Base-by-base conservation (phyloP, 1,140 invertebrate genomes). In the Sycobia sp. region DNA sequence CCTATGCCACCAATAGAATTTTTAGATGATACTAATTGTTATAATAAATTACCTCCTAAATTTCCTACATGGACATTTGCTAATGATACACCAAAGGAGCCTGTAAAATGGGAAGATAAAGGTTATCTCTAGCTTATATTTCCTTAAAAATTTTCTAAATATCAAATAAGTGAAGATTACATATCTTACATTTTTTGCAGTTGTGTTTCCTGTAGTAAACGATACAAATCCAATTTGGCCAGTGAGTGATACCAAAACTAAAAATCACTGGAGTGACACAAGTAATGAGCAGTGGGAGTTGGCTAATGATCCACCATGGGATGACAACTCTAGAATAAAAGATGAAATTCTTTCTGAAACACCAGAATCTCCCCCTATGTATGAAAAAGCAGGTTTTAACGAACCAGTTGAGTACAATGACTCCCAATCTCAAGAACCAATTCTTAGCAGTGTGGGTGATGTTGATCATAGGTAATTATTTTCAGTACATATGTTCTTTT, bases 281-380 rank as follows among this genome's bases (percentile, higher is more conserved):
- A 74, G 70, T 47, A 72, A 73, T 25, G 77, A 78, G 16, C 76
- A 73, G 10, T 81, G 79, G 80, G 73, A 79, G 27, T 54, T 74
- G 9, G 66, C 61, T 23, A 73, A 71, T 25, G 77, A 82, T 9
- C n/a, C 71, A 11, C 63, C 49, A 16, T 81, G 80, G 79, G 59
- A 72, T 0, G 67, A 66, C n/a, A 60, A 57, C 22, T 67, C 71
- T 16, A 69, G 71, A 36, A 67, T 64, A 13, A 80, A 81, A 59
- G 72, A 46, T 43, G 70, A 72, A 32, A 68, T 74, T 22, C 50
- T 77, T 0, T 71, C 73, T 0, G 85, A 87, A 70, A 88, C 86
- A 3, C 88, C 88, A 7, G 86, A 87, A 67, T 89, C 88, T 51
- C 88, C 88, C 4, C 87, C 87, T 0, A 80, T 84, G 36, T 89